Conservation (phyloP, 1,140 invertebrate genomes). For the Hesperophylax magnus region DNA sequence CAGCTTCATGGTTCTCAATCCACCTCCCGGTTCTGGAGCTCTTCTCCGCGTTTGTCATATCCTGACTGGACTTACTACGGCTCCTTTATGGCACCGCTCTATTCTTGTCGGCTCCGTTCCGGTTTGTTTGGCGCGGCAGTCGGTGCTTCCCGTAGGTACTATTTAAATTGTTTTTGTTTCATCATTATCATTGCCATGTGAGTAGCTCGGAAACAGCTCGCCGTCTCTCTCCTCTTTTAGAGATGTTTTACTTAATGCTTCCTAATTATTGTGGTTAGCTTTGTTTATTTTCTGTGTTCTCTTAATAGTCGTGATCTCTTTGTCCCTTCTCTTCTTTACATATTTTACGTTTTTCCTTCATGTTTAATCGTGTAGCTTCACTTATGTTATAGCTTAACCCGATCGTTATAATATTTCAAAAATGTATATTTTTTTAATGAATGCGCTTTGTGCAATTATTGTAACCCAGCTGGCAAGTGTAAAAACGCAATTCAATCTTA, state of each 20-base stretch:
- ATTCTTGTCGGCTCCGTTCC: slow-evolving; percentile 22
- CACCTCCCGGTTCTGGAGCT: not conserved
- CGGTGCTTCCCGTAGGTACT: slow-evolving; percentile 13
- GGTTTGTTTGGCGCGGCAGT: slow-evolving; percentile 24
- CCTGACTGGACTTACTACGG: not conserved
- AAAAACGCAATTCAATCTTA: too few species aligned
- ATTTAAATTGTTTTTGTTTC: slow-evolving; percentile 22
- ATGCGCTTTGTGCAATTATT: too few species aligned
- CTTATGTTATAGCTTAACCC: too few species aligned
- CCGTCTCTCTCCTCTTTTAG: not conserved
- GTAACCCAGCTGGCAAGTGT: too few species aligned
- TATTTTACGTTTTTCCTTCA: too few species aligned
- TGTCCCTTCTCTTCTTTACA: too few species aligned
- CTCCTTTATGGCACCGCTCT: slow-evolving; percentile 23
- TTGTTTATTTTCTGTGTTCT: not conserved
- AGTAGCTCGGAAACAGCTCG: not conserved
- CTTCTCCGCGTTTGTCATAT: not conserved
- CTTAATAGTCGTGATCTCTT: not conserved
- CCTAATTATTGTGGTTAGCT: not conserved
- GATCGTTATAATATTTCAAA: too few species aligned
- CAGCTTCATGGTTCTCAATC: not conserved
- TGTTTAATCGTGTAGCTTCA: too few species aligned
- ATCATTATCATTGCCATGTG: slow-evolving; percentile 1
- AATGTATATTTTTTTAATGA: too few species aligned
- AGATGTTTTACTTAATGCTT: not conserved